Conservation (phyloP, 1,140 invertebrate species). For the Druon quercuslanigerum region DNA sequence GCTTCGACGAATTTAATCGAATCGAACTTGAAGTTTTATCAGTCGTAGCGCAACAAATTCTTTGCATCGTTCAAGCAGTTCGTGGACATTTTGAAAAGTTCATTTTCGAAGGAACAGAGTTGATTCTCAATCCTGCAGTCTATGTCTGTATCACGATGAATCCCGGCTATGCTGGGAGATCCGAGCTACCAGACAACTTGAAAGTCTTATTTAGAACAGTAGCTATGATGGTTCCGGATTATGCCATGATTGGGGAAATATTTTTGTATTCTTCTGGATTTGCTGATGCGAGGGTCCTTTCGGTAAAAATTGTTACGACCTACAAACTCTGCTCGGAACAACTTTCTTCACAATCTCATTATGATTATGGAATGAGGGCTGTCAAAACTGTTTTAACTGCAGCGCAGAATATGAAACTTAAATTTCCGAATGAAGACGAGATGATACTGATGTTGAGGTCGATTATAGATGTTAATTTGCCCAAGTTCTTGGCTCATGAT, state of each 20-base stretch:
- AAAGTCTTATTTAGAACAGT: constrained; percentile 94
- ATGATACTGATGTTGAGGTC: constrained; percentile 87
- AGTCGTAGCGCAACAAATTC: constrained; percentile 89
- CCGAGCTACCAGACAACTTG: constrained; percentile 92
- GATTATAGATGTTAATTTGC: constrained; percentile 94
- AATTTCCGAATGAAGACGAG: constrained; percentile 88
- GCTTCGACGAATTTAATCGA: constrained; percentile 97
- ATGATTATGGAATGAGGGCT: constrained; percentile 92
- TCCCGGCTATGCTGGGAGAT: constrained; percentile 91
- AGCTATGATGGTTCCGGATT: constrained; percentile 97
- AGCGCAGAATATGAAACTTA: constrained; percentile 90
- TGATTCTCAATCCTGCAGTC: constrained; percentile 86
- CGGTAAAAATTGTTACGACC: constrained; percentile 92
- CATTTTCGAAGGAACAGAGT: constrained; percentile 89
- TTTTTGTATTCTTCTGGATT: constrained; percentile 94
- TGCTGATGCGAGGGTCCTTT: constrained; percentile 85
- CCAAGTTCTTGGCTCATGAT: constrained; percentile 93
- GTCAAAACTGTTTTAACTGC: constrained; percentile 90
- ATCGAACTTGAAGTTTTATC: constrained; percentile 93
- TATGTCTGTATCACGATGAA: constrained; percentile 97
- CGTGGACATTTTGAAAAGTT: constrained; percentile 83
- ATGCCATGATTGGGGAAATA: constrained; percentile 93
- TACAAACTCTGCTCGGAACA: constrained; percentile 94
- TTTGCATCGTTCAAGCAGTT: constrained; percentile 88
- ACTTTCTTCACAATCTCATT: constrained; percentile 90